Conservation (phyloP, 2,888 invertebrate genomes). For the Eugnorisma glareosa region DNA sequence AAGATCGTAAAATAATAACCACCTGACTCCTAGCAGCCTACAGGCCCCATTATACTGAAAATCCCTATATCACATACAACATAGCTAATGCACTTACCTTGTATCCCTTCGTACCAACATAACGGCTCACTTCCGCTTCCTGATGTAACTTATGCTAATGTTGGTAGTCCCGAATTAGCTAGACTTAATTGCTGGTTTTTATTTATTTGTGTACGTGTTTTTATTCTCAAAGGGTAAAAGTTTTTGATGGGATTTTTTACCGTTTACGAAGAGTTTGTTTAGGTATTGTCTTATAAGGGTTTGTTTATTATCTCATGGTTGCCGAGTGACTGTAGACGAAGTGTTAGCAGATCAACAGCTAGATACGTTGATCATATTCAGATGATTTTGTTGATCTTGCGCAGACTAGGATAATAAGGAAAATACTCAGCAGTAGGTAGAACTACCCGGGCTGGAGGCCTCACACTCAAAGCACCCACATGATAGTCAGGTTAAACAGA, state of each 20-base stretch:
- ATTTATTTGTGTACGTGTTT: slow-evolving; percentile 61
- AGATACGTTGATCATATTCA: neutral
- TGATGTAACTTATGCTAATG: slow-evolving; percentile 63
- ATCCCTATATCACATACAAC: slow-evolving; percentile 43
- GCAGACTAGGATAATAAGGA: neutral
- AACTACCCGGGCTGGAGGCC: too few species aligned
- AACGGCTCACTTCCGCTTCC: slow-evolving; percentile 68
- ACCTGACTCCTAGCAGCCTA: slow-evolving; percentile 11
- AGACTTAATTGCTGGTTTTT: slow-evolving; percentile 54
- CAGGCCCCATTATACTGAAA: slow-evolving; percentile 35
- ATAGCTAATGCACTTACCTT: slow-evolving; percentile 67
- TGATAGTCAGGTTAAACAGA: too few species aligned
- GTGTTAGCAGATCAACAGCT: neutral
- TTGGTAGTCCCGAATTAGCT: slow-evolving; percentile 62
- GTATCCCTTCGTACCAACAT: slow-evolving; percentile 60
- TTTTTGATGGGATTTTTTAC: neutral
- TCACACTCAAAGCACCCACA: too few species aligned
- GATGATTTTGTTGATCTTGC: neutral
- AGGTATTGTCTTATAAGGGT: neutral
- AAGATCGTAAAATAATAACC: neutral
- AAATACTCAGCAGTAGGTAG: neutral
- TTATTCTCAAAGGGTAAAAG: neutral
- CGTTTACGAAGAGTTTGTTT: neutral
- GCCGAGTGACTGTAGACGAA: neutral
- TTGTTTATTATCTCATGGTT: neutral